Percentiles rank a stretch among this genome's conserved stretches.
Conservation (phyloP, 2,113 vertebrate genomes). For the Suncus etruscus region DNA sequence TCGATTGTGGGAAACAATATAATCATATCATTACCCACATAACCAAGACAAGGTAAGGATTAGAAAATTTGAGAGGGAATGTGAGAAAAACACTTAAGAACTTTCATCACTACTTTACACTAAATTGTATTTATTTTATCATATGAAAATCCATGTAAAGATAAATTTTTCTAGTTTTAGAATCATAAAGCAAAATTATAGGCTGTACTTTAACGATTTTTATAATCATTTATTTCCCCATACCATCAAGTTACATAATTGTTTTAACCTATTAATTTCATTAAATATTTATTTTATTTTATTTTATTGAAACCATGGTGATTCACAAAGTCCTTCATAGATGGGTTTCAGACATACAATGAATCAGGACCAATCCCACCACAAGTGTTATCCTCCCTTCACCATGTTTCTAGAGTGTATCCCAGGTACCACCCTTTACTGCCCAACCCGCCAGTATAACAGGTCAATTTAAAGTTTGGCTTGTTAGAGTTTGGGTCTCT, state of each 20-base stretch:
- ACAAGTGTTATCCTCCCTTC: no score
- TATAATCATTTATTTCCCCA: conserved; percentile 33
- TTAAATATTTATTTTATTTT: neutral
- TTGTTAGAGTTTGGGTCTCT: no score
- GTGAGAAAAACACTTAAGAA: neutral
- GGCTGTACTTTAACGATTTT: conserved; percentile 29
- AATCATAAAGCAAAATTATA: conserved; percentile 29
- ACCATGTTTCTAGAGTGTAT: no score
- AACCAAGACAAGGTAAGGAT: neutral
- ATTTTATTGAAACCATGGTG: no score
- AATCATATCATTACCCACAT: neutral
- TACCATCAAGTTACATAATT: conserved; percentile 36
- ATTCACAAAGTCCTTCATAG: no score
- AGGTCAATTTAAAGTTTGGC: no score
- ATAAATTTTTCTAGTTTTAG: neutral
- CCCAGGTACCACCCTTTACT: no score
- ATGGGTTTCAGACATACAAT: no score
- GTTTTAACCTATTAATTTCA: conserved; percentile 28
- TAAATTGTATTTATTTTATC: conserved; percentile 20
- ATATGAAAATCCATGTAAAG: neutral
- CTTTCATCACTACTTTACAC: neutral
- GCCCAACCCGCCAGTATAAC: no score
- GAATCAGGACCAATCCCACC: no score
- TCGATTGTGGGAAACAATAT: conserved; percentile 9
- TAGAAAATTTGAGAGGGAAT: neutral